These are phyloP conservation scores for Lateolabrax maculatus DNA, from an alignment of 2,797 vertebrate genomes.

Conservation along the genomic window DNA sequence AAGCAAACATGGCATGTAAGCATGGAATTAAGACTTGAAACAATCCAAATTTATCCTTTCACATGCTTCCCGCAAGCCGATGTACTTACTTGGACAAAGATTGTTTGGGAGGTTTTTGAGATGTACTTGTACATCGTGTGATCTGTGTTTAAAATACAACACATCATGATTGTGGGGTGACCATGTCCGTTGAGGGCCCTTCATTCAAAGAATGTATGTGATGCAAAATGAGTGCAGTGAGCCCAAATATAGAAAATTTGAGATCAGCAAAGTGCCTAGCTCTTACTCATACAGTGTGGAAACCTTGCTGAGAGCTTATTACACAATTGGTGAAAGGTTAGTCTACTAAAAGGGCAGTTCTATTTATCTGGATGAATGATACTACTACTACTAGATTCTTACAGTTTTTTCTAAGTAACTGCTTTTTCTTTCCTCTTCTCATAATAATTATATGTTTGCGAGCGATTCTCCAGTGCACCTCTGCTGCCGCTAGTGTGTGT, in stretches of 20 bases:
- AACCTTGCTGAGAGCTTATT: not conserved
- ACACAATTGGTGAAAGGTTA: not conserved
- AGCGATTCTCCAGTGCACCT: not conserved
- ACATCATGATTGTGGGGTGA: too few species aligned
- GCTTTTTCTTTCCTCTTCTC: not conserved
- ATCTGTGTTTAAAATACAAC: too few species aligned
- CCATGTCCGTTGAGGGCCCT: not conserved
- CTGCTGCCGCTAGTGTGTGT: not conserved
- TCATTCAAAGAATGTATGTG: not conserved
- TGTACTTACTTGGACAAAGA: not conserved
- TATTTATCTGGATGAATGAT: not conserved
- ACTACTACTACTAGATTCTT: not conserved
- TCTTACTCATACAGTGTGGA: not conserved
- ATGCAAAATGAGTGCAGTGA: not conserved
- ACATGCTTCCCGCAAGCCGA: not conserved
- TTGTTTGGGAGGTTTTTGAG: not conserved
- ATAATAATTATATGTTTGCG: not conserved
- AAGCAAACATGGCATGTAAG: not conserved
- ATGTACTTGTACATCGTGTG: not conserved
- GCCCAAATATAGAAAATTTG: not conserved
- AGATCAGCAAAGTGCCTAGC: not conserved
- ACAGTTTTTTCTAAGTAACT: not conserved
- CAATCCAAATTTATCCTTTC: not conserved
- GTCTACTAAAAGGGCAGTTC: slow-evolving; percentile 1
- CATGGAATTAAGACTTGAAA: not conserved